Evolutionary conservation across 2,113 vertebrate species (phyloP).

Genomic region (Malaclemys terrapin): DNA sequence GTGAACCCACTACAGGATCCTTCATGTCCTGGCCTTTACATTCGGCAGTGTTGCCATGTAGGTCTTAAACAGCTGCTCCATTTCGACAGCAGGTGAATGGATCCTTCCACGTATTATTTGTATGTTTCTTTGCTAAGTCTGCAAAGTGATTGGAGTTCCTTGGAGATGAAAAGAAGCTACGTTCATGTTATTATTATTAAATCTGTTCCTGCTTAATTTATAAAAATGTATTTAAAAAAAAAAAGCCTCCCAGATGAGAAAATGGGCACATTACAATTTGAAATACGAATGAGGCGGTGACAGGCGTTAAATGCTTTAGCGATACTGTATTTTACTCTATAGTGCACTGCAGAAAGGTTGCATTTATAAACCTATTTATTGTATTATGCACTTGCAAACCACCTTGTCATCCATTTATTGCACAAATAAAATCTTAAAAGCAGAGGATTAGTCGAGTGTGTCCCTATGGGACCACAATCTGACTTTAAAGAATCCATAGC

Average conservation of each 20-base stretch:
- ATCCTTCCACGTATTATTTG: not conserved
- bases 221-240: conserved; percentile 59
- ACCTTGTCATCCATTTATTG: conserved; percentile 69
- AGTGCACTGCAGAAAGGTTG: conserved; percentile 66
- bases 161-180: not conserved
- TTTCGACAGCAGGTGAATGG: accelerated
- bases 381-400: conserved; percentile 55
- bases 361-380: conserved; percentile 73
- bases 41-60: accelerated
- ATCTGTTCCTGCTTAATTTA: conserved; percentile 71
- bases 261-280: conserved; percentile 62
- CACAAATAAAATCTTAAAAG: conserved; percentile 72
- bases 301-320: conserved; percentile 52
- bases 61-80: not conserved
- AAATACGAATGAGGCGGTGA: conserved; percentile 69
- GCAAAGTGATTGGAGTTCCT: conserved; percentile 29
- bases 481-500: conserved; percentile 62
- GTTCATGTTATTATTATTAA: conserved; percentile 60
- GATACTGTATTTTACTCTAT: conserved; percentile 48
- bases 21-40: accelerated
- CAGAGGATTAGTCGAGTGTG: conserved; percentile 59
- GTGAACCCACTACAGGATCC: accelerated
- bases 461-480: conserved; percentile 50
- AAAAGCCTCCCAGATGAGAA: conserved; percentile 63
- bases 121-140: not conserved